Conservation (phyloP, 2,888 invertebrate genomes). For the Acrobasis suavella region DNA sequence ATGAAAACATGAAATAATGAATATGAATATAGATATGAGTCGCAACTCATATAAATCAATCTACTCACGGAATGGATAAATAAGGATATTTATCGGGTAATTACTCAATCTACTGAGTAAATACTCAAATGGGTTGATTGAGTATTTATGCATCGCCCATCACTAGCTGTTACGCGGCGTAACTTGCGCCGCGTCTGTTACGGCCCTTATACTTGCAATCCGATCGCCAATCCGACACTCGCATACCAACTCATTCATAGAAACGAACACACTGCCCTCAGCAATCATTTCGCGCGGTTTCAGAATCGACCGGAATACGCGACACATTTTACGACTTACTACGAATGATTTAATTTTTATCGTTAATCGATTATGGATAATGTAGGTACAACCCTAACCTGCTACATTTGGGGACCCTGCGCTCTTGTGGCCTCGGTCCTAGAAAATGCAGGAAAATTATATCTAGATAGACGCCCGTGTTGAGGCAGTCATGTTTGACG, state of each 20-base stretch:
- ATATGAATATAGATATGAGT: too few relatives aligned
- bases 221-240: conserved; percentile 57
- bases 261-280: conserved; percentile 52
- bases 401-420: conserved; percentile 77
- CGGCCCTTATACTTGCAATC: conserved; percentile 54
- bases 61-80: too few relatives aligned
- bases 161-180: too few relatives aligned
- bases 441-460: conserved; percentile 79
- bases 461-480: conserved; percentile 77
- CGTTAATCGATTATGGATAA: neutral
- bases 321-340: conserved; percentile 42
- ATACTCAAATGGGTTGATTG: too few relatives aligned
- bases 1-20: too few relatives aligned
- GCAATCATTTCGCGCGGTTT: conserved; percentile 52
- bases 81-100: too few relatives aligned
- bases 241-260: conserved; percentile 63
- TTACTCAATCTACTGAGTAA: too few relatives aligned
- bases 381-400: conserved; percentile 47
- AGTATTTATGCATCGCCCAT: too few relatives aligned
- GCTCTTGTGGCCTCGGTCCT: conserved; percentile 72
- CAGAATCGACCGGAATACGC: conserved; percentile 55
- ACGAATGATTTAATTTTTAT: conserved; percentile 23
- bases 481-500: conserved; percentile 77
- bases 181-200: too few relatives aligned
- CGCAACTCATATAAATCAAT: too few relatives aligned